Evolutionary conservation across 2,888 invertebrate genomes (phyloP).

Genomic region (Cheilosia vulpina): DNA sequence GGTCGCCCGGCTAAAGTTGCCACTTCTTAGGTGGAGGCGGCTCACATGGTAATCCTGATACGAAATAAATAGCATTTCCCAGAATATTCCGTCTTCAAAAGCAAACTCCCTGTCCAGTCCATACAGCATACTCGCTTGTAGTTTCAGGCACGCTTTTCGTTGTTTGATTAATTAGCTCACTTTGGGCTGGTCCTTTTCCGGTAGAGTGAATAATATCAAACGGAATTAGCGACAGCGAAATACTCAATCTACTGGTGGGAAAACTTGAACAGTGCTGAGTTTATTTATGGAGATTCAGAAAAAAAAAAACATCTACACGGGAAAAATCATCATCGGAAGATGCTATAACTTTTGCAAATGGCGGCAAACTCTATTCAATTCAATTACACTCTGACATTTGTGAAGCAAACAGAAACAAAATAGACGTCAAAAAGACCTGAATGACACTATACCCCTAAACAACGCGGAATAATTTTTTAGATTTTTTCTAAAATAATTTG

Average conservation of each 20-base stretch:
- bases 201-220: conserved; percentile 54
- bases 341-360: no score
- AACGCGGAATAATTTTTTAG: no score
- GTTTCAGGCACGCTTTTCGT: conserved; percentile 24
- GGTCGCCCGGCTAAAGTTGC: neutral
- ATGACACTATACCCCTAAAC: no score
- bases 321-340: no score
- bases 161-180: conserved; percentile 22
- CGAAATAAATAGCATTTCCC: conserved; percentile 31
- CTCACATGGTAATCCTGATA: conserved; percentile 39
- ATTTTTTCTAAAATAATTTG: no score
- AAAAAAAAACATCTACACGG: no score
- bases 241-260: conserved; percentile 15
- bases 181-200: conserved; percentile 31
- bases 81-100: neutral
- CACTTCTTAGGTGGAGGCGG: neutral
- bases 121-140: neutral
- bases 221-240: conserved; percentile 33
- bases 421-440: no score
- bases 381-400: no score
- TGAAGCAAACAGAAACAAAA: no score
- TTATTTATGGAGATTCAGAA: neutral
- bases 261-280: conserved; percentile 50
- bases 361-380: no score
- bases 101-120: neutral